Evolutionary conservation across 2,113 vertebrate species (phyloP).

Genomic region (Phyllostomus hastatus): DNA sequence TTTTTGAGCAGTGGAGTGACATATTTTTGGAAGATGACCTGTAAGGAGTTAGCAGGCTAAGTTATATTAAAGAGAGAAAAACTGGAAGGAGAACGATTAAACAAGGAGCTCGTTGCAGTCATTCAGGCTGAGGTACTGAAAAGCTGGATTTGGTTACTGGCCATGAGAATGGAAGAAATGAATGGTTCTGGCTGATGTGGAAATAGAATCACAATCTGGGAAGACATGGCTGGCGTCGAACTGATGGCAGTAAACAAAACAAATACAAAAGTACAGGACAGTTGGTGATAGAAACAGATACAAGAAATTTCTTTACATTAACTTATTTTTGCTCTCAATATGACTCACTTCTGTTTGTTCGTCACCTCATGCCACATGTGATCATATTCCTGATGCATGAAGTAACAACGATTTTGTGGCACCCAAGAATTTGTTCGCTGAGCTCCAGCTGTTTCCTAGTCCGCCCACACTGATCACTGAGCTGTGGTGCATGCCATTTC

Average conservation of each 20-base stretch:
- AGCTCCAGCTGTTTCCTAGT: constrained; percentile 28
- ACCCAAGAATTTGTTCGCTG: neutral
- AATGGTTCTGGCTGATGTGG: neutral
- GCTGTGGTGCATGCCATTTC: neutral
- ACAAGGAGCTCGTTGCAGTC: constrained; percentile 1
- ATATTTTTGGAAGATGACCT: constrained; percentile 44
- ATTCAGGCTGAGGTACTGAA: constrained; percentile 11
- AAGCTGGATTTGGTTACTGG: constrained; percentile 45
- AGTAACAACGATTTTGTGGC: neutral
- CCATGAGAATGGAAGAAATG: constrained; percentile 6
- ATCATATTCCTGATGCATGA: neutral
- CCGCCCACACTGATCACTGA: neutral
- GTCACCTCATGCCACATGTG: neutral
- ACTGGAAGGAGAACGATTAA: neutral
- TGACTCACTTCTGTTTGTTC: constrained; percentile 39
- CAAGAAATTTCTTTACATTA: constrained; percentile 24
- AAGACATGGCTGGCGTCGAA: neutral
- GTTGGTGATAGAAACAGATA: constrained; percentile 38
- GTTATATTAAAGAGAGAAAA: neutral
- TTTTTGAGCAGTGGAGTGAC: constrained; percentile 8
- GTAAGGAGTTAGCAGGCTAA: constrained; percentile 15
- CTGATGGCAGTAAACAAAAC: constrained; percentile 32
- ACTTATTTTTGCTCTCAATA: constrained; percentile 44
- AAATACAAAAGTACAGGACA: constrained; percentile 43
- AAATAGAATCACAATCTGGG: constrained; percentile 11